Conservation (phyloP, 1,140 invertebrate species). For the Ips typographus region DNA sequence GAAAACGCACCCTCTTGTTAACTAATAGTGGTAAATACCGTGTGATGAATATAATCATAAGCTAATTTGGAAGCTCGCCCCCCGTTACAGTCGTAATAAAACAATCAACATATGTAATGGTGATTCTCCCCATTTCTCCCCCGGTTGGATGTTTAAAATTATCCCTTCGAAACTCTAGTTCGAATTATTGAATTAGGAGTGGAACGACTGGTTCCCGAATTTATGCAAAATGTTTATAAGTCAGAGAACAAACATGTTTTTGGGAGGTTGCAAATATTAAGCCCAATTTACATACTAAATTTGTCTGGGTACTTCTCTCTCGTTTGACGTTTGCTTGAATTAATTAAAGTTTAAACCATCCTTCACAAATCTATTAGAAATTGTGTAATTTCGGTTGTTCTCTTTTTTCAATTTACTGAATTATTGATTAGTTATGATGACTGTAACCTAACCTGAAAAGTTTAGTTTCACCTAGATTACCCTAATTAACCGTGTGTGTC, state of each 20-base stretch:
- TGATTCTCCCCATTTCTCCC: constrained; percentile 23
- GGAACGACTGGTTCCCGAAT: constrained; percentile 23
- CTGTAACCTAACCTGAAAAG: too few relatives aligned
- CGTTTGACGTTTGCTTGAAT: too few relatives aligned
- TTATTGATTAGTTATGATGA: too few relatives aligned
- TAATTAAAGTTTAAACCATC: too few relatives aligned
- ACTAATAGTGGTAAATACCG: constrained; percentile 52
- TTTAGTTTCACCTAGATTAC: too few relatives aligned
- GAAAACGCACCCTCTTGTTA: constrained; percentile 47
- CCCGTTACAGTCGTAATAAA: constrained; percentile 47
- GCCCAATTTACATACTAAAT: constrained; percentile 10
- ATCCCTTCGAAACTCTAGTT: constrained; percentile 40
- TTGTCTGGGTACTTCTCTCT: not conserved
- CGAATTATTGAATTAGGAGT: constrained; percentile 39
- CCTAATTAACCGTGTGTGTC: too few relatives aligned
- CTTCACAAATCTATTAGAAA: too few relatives aligned
- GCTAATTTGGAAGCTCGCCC: constrained; percentile 47
- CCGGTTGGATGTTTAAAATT: constrained; percentile 44
- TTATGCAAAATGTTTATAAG: constrained; percentile 37
- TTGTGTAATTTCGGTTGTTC: too few relatives aligned
- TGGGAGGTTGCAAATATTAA: constrained; percentile 27
- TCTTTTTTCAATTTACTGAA: too few relatives aligned
- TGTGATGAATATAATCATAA: constrained; percentile 52
- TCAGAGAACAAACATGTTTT: constrained; percentile 35
- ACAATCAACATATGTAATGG: constrained; percentile 51